Evolutionary conservation across 1,140 invertebrate species (phyloP), one percentile per base, ranked within the genome.

Genomic region (Lepidurus arcticus): DNA sequence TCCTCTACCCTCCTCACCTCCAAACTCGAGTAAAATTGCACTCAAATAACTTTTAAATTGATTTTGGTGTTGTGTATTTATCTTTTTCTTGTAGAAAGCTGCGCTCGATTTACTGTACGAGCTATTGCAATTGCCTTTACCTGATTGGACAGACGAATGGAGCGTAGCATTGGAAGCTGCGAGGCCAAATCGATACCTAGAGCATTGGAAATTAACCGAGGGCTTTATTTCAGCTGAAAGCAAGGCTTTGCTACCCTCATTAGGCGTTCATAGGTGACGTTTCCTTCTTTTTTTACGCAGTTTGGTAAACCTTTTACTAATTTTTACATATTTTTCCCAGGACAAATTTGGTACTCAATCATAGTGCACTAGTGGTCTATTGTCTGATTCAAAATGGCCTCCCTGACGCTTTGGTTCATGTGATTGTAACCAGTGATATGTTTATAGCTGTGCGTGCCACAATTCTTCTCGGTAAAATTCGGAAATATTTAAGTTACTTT

Each of bases 151-250:
- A 2, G 94, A 96, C 82, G 94, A 97, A 84, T 92, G 96, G 80
- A 90, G 90, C 42, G 91, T 93, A 43, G 95, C 96, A 4, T 84
- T 98, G 75, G 89, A 91, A 79, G 93, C 94, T 53, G 90, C 95
- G 53, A 93, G 96, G 88, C 93, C 93, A 1, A 92, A 92, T 44
- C 83, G 87, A 45, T 86, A 87, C 83, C 88, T 92, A 83, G 92
- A 95, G 74, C 88, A 90, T 0, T 98, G 95, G 94, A 89, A 92
- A 80, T 85, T 98, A 1, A 91, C 90, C 80, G 94, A 97, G 84
- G 96, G 95, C 13, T 98, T 98, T 85, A 91, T 98, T 0, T 93
- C 93, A 7, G 91, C 92, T 45, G 96, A 98, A 86, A 95, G 93
- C 13, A 89, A 89, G 78, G 89, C 88, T 24, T 90, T 97, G 79